Base-by-base conservation (phyloP, 2,888 invertebrate genomes). In the Macrophya annulata region DNA sequence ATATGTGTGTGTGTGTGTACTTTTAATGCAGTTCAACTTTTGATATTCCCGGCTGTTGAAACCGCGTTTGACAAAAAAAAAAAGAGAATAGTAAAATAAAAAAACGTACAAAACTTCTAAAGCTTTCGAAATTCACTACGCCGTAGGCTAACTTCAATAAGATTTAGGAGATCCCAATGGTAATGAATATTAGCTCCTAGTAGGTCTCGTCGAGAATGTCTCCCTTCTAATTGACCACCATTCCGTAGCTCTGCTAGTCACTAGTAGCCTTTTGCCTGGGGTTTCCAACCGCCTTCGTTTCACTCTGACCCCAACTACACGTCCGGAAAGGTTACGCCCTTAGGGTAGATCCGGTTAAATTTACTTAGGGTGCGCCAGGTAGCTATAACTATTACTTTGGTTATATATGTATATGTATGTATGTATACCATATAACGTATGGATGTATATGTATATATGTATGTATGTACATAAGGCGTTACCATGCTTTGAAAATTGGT, bases 181-280 rank as follows among this genome's bases (percentile, higher is more conserved):
- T 74, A 45, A 74, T 37, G 31, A 55, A 51, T 51, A n/a, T 21
- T 31, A 55, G 25, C 25, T 77, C 17, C 51, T 31, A 8, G 15
- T 17, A 55, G 77, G 17, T 37, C 9, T 17, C 17, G 51, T 21
- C 62, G 43, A 59, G 43, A 62, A 62, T 40, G 62, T 59, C 62
- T 62, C 21, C n/a, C 40, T 81, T 62, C 81, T 81, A 81, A 81
- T 81, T 81, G 62, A 81, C 81, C 40, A 81, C 81, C 81, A 43
- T 81, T 59, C 40, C 31, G n/a, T 68, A 62, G 81, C 62, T 81
- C 59, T 3, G 10, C 51, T 81, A 62, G 43, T n/a, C 40, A 62
- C 40, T 40, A 25, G 43, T n/a, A 62, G 62, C 81, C 62, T 81
- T 62, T 81, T 81, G 81, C 81, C 81, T 31, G 21, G 15, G 81